Evolutionary conservation across 2,113 vertebrate species (phyloP).

Genomic region (Megaleporinus macrocephalus): DNA sequence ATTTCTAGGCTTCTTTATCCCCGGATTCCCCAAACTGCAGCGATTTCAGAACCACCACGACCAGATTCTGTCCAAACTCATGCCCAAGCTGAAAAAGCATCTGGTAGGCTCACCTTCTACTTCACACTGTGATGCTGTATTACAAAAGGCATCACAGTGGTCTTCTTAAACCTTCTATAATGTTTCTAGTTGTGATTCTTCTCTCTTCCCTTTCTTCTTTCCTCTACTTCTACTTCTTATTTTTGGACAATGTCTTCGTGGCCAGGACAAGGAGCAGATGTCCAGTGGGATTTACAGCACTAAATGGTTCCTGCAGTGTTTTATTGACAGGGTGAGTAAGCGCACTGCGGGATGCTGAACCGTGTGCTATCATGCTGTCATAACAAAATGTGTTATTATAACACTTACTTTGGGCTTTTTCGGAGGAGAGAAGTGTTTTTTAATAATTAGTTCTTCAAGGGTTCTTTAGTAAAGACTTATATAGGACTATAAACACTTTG

Average conservation of each 20-base stretch:
- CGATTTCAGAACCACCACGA: conserved; percentile 91
- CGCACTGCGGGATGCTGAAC: conserved; percentile 6
- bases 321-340: conserved; percentile 87
- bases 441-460: too few species aligned
- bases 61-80: conserved; percentile 86
- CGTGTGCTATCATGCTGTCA: not conserved
- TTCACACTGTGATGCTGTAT: not conserved
- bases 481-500: too few species aligned
- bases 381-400: too few species aligned
- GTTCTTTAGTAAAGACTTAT: too few species aligned
- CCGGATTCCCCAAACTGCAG: conserved; percentile 91
- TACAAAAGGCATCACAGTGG: not conserved
- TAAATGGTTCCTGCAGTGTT: conserved; percentile 94
- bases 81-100: conserved; percentile 90
- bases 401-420: too few species aligned
- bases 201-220: not conserved
- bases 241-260: not conserved
- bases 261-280: conserved; percentile 91
- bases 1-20: conserved; percentile 86
- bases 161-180: not conserved
- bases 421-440: too few species aligned
- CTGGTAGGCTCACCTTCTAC: conserved; percentile 72
- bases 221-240: not conserved
- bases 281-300: conserved; percentile 88
- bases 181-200: not conserved